Percentiles rank a stretch among this genome's conserved stretches.
Evolutionary conservation across 2,888 invertebrate genomes (phyloP).

Genomic region (Tetrapedia diversipes): DNA sequence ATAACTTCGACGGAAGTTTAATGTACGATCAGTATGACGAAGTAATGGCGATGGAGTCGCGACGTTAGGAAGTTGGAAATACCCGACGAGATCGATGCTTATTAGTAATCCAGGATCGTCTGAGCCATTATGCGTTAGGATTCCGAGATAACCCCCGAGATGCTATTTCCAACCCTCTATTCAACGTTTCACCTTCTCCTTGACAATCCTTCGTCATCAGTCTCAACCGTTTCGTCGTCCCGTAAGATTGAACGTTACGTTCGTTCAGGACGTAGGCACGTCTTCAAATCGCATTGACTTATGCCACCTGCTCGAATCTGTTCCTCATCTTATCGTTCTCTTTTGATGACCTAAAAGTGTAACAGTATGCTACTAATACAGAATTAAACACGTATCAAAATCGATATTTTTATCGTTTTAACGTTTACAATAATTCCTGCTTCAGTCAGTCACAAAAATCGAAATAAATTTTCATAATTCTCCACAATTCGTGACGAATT

Average conservation of each 20-base stretch:
- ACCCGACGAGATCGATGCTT: conserved; percentile 67
- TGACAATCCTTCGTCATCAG: conserved; percentile 73
- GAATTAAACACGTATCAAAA: too few relatives aligned
- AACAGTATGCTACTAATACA: too few relatives aligned
- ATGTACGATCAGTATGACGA: not conserved
- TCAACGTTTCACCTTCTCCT: conserved; percentile 67
- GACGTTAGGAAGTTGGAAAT: conserved; percentile 20
- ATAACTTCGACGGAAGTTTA: not conserved
- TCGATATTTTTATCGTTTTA: too few relatives aligned
- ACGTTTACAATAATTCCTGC: too few relatives aligned
- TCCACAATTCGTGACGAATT: too few relatives aligned
- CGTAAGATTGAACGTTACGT: conserved; percentile 62
- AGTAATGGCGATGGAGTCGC: conserved; percentile 1
- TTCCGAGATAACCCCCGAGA: conserved; percentile 77
- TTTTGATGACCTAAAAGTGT: not conserved
- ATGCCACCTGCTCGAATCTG: conserved; percentile 41
- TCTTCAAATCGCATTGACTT: conserved; percentile 40
- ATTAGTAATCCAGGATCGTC: conserved; percentile 80
- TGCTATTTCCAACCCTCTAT: conserved; percentile 64
- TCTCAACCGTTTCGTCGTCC: conserved; percentile 73
- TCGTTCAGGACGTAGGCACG: conserved; percentile 33
- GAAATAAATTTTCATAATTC: too few relatives aligned
- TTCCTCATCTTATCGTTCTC: conserved; percentile 25
- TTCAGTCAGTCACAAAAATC: too few relatives aligned
- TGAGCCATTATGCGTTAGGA: conserved; percentile 81